Conservation (phyloP, 1,140 invertebrate species). For the Cyclina sinensis region DNA sequence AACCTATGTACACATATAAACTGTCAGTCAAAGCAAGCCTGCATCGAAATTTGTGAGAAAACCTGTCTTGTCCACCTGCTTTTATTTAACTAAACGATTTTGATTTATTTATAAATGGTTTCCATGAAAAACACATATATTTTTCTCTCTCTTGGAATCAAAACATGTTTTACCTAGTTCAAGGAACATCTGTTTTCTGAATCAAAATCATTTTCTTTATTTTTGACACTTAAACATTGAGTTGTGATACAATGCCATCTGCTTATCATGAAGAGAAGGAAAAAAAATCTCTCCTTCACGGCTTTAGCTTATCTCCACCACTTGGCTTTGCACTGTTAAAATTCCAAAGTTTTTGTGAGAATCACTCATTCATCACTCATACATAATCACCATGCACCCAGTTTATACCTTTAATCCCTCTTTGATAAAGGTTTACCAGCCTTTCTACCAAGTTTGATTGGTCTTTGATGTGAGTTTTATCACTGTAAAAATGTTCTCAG, state of each 20-base stretch:
- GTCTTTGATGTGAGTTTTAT: conserved; percentile 49
- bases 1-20: neutral
- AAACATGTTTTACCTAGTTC: conserved; percentile 54
- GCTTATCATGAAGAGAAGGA: conserved; percentile 47
- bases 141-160: conserved; percentile 30
- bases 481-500: conserved; percentile 35
- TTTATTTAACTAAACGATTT: conserved; percentile 37
- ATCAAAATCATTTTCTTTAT: conserved; percentile 58
- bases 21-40: neutral
- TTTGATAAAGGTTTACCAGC: conserved; percentile 17
- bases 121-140: conserved; percentile 28
- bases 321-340: conserved; percentile 54
- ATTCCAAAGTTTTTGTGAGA: conserved; percentile 46
- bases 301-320: conserved; percentile 57
- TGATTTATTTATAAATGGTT: conserved; percentile 61
- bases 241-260: conserved; percentile 58
- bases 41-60: conserved; percentile 83
- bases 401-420: conserved; percentile 32
- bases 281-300: conserved; percentile 47
- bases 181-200: conserved; percentile 56
- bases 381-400: conserved; percentile 49
- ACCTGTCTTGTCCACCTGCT: conserved; percentile 37
- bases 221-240: conserved; percentile 56
- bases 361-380: conserved; percentile 42
- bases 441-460: neutral